Base-by-base conservation (phyloP, 2,888 invertebrate species). In the Apamea anceps region DNA sequence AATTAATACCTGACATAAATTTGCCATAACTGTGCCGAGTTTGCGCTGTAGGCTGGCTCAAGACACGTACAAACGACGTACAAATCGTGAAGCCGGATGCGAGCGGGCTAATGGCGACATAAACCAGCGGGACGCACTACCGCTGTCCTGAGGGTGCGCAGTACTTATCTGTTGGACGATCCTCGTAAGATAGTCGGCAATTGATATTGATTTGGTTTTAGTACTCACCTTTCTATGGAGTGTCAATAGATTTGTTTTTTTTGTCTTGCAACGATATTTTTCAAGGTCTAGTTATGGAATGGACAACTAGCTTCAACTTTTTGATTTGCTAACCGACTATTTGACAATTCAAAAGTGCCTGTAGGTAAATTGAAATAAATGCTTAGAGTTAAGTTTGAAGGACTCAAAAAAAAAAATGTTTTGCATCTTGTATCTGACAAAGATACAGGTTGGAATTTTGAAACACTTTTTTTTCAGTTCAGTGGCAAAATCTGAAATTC, bases 1-100 rank as follows among this genome's bases (percentile, higher is more conserved):
- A 96, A 96, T 96, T 96, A 96, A 96, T 97, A 96, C 96, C 96
- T 96, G 96, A 96, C 96, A 96, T 96, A 95, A 96, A 96, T 97
- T 96, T 96, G 96, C 96, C 96, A 96, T 96, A 96, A 95, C 94
- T 94, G 93, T 91, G 92, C 91, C 87, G 95, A 96, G 94, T 95
- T 96, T 94, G 94, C 91, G 89, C 92, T 89, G 82, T 93, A 93
- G 93, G 93, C 93, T 90, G 93, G 90, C 90, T 92, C 90, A 91
- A 95, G 95, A 95, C 94, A 94, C 88, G 92, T 93, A 94, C 95
- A 94, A 95, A 95, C 93, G 92, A 93, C 90, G 93, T 94, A 95
- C 95, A 95, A 96, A 96, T 95, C 94, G 91, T 90, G 87, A 87
- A 91, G 92, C 94, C 94, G 95, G 96, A 95, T 93, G 93, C 92